phyloP scores from a whole-genome alignment of 2,797 vertebrate genomes.

The Enteromius paludinosus region DNA sequence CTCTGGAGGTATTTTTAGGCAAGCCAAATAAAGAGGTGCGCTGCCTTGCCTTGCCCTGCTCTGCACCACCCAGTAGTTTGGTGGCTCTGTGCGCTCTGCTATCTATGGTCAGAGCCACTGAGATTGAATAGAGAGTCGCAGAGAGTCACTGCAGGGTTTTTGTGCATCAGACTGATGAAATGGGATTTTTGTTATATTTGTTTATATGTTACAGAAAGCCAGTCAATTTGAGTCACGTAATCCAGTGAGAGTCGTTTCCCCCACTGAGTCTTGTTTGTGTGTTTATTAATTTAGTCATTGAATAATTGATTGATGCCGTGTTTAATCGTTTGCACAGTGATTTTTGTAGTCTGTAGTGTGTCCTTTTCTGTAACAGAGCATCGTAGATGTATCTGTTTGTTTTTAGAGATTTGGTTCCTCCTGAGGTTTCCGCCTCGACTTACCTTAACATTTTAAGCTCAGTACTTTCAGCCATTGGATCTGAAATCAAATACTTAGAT shows the following conservation, averaged over 20 bases:
- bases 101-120: constrained; percentile 74
- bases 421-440: not conserved
- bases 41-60: constrained; percentile 57
- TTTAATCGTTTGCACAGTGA: constrained; percentile 23
- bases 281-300: constrained; percentile 28
- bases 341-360: constrained; percentile 52
- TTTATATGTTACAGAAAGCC: not conserved
- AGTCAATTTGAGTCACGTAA: constrained; percentile 7
- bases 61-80: constrained; percentile 57
- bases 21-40: constrained; percentile 81
- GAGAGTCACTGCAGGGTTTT: constrained; percentile 5
- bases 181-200: not conserved
- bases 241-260: constrained; percentile 6
- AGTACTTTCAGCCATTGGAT: not conserved
- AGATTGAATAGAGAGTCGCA: constrained; percentile 36
- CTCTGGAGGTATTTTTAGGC: constrained; percentile 86
- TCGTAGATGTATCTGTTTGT: constrained; percentile 10
- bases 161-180: constrained; percentile 2
- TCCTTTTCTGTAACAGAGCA: constrained; percentile 8
- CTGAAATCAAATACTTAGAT: not conserved
- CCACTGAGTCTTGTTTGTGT: constrained; percentile 24
- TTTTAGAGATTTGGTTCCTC: not conserved
- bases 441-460: not conserved
- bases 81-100: constrained; percentile 65
- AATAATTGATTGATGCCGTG: constrained; percentile 25